Percentiles rank a stretch among this genome's conserved stretches.
Conservation (phyloP, 2,888 invertebrate species). For the Erebia ligea region DNA sequence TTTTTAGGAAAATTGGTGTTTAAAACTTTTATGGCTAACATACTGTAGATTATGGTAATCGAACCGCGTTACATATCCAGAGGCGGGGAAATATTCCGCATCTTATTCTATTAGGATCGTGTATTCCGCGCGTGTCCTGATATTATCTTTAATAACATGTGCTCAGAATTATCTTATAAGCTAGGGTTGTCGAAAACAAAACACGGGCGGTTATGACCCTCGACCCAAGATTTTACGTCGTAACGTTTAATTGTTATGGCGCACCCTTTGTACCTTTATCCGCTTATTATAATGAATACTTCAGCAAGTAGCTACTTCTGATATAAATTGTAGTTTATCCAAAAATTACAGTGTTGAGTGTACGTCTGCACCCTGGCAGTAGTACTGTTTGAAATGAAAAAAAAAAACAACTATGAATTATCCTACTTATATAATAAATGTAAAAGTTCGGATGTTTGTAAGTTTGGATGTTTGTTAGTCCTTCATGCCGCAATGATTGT, state of each 20-base stretch:
- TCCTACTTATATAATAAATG: too few species aligned
- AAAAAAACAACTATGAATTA: too few species aligned
- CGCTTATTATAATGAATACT: not conserved
- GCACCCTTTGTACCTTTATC: constrained; percentile 7
- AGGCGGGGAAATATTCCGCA: constrained; percentile 46
- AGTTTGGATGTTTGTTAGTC: too few species aligned
- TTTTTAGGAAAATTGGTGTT: constrained; percentile 2
- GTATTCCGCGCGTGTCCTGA: constrained; percentile 56
- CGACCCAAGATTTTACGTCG: constrained; percentile 7
- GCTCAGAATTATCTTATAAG: constrained; percentile 47
- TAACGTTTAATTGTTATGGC: constrained; percentile 13
- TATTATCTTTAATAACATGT: constrained; percentile 58
- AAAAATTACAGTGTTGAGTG: too few species aligned
- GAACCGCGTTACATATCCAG: constrained; percentile 40
- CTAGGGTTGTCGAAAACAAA: constrained; percentile 24
- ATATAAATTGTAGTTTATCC: not conserved
- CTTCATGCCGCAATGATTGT: too few species aligned
- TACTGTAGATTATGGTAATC: constrained; percentile 7
- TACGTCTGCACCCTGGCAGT: too few species aligned
- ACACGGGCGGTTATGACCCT: constrained; percentile 16
- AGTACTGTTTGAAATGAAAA: too few species aligned
- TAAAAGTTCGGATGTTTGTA: too few species aligned
- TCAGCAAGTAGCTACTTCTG: not conserved
- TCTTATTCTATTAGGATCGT: constrained; percentile 62
- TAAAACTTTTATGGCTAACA: constrained; percentile 5